Percentiles rank a stretch among this genome's conserved stretches.
Conservation (phyloP, 2,888 invertebrate genomes). For the Petrolisthes cinctipes region DNA sequence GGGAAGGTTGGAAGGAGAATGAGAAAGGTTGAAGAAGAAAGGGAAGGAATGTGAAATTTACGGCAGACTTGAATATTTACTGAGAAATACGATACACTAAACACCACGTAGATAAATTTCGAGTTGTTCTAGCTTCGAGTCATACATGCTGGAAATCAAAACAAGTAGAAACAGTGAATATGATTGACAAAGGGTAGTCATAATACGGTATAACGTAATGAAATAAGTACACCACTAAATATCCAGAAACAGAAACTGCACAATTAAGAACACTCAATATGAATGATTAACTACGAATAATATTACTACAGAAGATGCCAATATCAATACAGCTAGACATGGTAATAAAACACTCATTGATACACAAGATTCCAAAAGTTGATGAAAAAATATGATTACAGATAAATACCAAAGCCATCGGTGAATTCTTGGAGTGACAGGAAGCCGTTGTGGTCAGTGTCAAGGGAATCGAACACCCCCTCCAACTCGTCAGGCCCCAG, state of each 20-base stretch:
- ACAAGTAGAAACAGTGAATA: too few relatives aligned
- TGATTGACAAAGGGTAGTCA: neutral
- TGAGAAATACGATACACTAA: too few relatives aligned
- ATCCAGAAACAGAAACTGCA: neutral
- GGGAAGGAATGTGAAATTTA: too few relatives aligned
- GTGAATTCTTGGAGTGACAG: slow-evolving; percentile 73
- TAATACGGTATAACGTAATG: neutral
- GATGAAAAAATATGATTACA: neutral
- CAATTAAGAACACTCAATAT: neutral
- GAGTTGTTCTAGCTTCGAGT: too few relatives aligned
- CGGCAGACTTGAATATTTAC: too few relatives aligned
- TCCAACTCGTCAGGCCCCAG: slow-evolving; percentile 72
- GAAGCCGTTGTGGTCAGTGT: slow-evolving; percentile 72
- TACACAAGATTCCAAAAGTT: neutral
- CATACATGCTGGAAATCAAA: too few relatives aligned
- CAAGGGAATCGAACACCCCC: slow-evolving; percentile 73
- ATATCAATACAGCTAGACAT: neutral
- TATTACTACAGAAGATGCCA: neutral
- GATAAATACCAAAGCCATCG: slow-evolving; percentile 71
- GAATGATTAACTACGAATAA: neutral
- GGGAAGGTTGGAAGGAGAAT: too few relatives aligned
- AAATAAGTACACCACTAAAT: neutral
- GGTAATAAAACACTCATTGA: neutral
- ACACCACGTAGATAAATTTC: too few relatives aligned
- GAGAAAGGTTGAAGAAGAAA: too few relatives aligned